Conservation (phyloP, 2,113 vertebrate genomes). For the Cnemophilus loriae region DNA sequence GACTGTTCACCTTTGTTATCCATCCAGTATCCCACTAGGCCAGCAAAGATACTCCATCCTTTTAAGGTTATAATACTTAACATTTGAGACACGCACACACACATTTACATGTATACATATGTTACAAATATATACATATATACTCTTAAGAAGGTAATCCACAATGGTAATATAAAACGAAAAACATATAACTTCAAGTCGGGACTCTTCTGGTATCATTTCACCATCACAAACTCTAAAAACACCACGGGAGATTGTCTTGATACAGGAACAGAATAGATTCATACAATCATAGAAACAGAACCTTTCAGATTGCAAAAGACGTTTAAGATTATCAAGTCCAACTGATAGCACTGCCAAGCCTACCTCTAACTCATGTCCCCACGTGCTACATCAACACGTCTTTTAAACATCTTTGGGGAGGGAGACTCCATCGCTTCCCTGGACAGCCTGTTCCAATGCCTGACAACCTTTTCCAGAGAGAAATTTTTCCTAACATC, state of each 20-base stretch:
- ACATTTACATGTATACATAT: not conserved
- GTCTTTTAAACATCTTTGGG: not conserved
- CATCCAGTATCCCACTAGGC: not conserved
- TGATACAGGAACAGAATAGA: not conserved
- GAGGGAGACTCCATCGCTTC: accelerated
- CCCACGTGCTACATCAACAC: accelerated
- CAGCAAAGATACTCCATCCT: not conserved
- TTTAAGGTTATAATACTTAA: not conserved
- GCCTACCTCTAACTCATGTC: not conserved
- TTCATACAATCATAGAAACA: not conserved
- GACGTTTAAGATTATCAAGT: not conserved
- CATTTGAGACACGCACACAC: not conserved
- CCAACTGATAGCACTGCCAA: not conserved
- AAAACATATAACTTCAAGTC: not conserved
- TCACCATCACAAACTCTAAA: not conserved
- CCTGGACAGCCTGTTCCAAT: not conserved
- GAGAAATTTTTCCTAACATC: not conserved
- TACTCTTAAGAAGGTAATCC: not conserved
- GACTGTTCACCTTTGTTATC: not conserved
- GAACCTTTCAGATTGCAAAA: not conserved
- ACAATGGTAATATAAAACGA: not conserved
- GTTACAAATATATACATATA: not conserved
- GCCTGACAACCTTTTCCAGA: not conserved
- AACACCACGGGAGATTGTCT: accelerated
- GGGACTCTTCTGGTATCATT: not conserved